Evolutionary conservation across 2,797 vertebrate species (phyloP).

Genomic region (Falco columbarius): DNA sequence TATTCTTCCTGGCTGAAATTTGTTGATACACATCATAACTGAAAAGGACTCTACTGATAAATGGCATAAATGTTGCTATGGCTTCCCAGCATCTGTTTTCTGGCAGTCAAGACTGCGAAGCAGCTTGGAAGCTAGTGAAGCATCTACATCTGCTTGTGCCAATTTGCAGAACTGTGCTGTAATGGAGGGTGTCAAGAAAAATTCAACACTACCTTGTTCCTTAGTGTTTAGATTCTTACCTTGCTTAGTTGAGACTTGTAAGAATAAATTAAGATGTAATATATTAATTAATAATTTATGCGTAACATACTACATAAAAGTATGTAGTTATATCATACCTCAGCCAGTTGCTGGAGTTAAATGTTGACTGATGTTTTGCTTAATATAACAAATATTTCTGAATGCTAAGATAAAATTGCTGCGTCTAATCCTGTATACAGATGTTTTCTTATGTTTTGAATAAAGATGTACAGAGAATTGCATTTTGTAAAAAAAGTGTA

Average conservation of each 20-base stretch:
- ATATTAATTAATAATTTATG: background rate
- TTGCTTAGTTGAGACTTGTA: background rate
- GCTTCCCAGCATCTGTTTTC: constrained; percentile 20
- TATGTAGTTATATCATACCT: background rate
- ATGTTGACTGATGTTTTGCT: background rate
- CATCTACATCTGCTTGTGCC: background rate
- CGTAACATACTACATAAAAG: background rate
- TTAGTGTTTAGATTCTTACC: background rate
- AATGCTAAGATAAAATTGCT: background rate
- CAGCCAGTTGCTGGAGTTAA: background rate
- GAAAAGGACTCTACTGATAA: background rate
- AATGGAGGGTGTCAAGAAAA: background rate
- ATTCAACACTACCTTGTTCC: background rate
- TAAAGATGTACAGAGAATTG: background rate
- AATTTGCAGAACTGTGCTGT: background rate
- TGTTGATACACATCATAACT: background rate
- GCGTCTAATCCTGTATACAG: background rate
- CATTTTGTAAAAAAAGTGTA: background rate
- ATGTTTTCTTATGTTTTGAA: background rate
- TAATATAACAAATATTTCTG: background rate
- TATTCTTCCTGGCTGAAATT: background rate
- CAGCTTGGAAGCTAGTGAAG: background rate
- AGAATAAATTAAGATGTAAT: background rate
- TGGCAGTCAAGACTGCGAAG: background rate
- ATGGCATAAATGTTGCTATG: constrained; percentile 15